Conservation (phyloP, 2,113 vertebrate genomes). For the Rhinichthys klamathensis region DNA sequence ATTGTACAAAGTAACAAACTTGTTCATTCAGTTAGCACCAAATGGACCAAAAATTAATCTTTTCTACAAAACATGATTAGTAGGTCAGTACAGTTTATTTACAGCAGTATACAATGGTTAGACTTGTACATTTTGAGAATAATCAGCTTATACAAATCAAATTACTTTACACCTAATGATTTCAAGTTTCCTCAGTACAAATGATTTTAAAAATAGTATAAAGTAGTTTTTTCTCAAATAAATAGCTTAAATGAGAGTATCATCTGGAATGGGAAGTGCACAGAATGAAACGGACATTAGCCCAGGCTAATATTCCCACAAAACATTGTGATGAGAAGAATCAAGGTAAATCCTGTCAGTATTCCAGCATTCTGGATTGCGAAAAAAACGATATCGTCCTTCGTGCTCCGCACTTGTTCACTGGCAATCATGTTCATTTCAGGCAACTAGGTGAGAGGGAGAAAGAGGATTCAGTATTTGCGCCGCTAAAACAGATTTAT, state of each 20-base stretch:
- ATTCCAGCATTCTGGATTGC: slow-evolving; percentile 93
- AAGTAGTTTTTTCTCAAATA: neutral
- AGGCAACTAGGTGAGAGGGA: slow-evolving; percentile 77
- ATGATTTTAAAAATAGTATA: neutral
- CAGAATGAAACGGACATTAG: slow-evolving; percentile 16
- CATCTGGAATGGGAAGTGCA: neutral
- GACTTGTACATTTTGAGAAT: neutral
- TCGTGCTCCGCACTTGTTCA: slow-evolving; percentile 75
- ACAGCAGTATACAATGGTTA: slow-evolving; percentile 1
- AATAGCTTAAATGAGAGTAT: neutral
- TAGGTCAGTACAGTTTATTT: slow-evolving; percentile 22
- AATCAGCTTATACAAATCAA: neutral
- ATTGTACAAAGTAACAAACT: slow-evolving; percentile 1
- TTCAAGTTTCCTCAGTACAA: slow-evolving; percentile 16
- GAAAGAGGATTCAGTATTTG: neutral
- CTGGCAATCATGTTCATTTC: slow-evolving; percentile 90
- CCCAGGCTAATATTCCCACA: slow-evolving; percentile 64
- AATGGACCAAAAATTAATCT: neutral
- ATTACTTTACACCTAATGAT: slow-evolving; percentile 13
- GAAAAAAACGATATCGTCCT: slow-evolving; percentile 84
- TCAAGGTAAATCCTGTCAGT: slow-evolving; percentile 87
- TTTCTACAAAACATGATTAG: slow-evolving; percentile 21
- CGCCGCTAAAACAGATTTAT: neutral
- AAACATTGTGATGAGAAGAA: slow-evolving; percentile 92
- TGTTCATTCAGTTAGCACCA: slow-evolving; percentile 1